These are phyloP conservation scores for Leptinotarsa tumamoca DNA, from an alignment of 2,888 invertebrate species.

Conservation along the genomic window DNA sequence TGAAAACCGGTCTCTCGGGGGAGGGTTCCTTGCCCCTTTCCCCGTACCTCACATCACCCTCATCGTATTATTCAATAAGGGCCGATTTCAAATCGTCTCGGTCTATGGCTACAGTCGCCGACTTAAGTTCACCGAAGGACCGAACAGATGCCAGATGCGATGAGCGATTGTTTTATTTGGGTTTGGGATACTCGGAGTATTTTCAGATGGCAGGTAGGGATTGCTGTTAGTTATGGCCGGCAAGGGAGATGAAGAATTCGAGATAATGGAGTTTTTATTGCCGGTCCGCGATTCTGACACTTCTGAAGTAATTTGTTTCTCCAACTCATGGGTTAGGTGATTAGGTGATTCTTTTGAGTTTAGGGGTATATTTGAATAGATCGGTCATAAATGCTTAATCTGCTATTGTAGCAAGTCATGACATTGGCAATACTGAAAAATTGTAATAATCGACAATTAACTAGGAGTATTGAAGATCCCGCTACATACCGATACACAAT, in stretches of 20 bases:
- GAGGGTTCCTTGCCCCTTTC: background rate
- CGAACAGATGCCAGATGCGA: slow-evolving; percentile 25
- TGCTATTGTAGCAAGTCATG: too few species aligned
- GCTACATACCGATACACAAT: too few species aligned
- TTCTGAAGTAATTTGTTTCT: background rate
- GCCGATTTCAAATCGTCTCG: slow-evolving; percentile 18
- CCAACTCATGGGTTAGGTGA: background rate
- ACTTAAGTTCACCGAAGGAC: slow-evolving; percentile 11
- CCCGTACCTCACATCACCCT: background rate
- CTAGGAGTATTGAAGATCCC: too few species aligned
- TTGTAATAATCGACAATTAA: too few species aligned
- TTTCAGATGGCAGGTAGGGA: slow-evolving; percentile 13
- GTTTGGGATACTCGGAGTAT: slow-evolving; percentile 12
- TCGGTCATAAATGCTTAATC: background rate
- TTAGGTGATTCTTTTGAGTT: background rate
- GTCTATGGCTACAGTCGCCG: slow-evolving; percentile 9
- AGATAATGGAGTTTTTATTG: slow-evolving; percentile 17
- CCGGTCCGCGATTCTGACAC: background rate
- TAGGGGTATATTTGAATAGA: background rate
- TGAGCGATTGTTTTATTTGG: slow-evolving; percentile 23
- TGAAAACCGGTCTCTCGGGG: slow-evolving; percentile 3
- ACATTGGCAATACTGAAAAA: too few species aligned
- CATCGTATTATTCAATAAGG: slow-evolving; percentile 10
- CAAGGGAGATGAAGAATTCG: background rate
- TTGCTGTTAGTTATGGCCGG: slow-evolving; percentile 7